These are phyloP conservation scores for Diaphora mendica DNA, from an alignment of 2,888 invertebrate species.

Conservation along the genomic window DNA sequence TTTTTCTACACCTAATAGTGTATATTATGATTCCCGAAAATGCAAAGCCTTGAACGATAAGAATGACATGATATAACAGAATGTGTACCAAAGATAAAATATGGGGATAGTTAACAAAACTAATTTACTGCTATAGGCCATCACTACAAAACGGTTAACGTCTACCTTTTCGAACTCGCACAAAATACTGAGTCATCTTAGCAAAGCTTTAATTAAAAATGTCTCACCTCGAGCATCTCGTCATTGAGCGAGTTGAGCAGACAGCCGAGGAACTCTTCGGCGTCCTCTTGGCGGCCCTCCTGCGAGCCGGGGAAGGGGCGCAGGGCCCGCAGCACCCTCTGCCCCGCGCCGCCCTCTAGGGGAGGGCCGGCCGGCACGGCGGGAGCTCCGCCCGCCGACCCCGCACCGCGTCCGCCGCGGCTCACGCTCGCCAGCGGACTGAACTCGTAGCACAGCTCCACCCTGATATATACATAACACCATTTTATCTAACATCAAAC, in stretches of 20 bases:
- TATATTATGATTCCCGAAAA: no score
- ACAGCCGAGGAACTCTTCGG: conserved; percentile 98
- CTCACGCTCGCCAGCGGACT: conserved; percentile 86
- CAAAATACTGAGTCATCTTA: neutral
- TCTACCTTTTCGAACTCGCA: neutral
- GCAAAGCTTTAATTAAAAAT: neutral
- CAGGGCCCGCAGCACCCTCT: conserved; percentile 93
- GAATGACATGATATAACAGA: no score
- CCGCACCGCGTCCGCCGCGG: conserved; percentile 66
- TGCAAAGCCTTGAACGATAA: no score
- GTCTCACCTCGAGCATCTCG: conserved; percentile 95
- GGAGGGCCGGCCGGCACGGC: conserved; percentile 90
- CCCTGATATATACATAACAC: conserved; percentile 75
- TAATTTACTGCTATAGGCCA: no score
- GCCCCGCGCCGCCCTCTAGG: conserved; percentile 95
- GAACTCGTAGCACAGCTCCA: conserved; percentile 93
- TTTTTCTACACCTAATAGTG: no score
- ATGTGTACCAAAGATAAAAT: no score
- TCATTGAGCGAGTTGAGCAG: conserved; percentile 97
- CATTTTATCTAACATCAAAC: neutral
- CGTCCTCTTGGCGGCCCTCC: conserved; percentile 98
- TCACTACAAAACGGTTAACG: neutral
- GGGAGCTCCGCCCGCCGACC: conserved; percentile 51
- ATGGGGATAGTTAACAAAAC: no score
- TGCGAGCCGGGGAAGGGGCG: conserved; percentile 88